Conservation (phyloP, 2,113 vertebrate genomes). For the Synchiropus splendidus region DNA sequence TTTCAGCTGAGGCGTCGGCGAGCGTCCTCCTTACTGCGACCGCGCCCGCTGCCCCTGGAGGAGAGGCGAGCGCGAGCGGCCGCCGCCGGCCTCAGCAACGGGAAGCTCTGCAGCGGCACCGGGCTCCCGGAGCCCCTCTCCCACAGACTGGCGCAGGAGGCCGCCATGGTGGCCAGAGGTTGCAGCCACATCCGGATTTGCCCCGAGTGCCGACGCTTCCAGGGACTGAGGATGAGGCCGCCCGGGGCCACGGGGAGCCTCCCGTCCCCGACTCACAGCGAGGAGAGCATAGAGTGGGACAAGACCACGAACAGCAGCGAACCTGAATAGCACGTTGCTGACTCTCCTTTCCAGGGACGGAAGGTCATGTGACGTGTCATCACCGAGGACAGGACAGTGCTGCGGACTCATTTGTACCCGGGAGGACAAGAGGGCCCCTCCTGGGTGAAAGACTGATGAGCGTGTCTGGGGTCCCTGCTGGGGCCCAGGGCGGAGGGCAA, state of each 20-base stretch:
- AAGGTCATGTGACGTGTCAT: constrained; percentile 27
- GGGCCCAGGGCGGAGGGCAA: constrained; percentile 17
- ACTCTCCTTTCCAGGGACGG: constrained; percentile 38
- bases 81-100: constrained; percentile 80
- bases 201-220: constrained; percentile 91
- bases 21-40: constrained; percentile 48
- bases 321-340: constrained; percentile 73
- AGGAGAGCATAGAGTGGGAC: constrained; percentile 93
- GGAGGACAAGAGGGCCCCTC: constrained; percentile 34
- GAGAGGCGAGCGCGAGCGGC: constrained; percentile 72
- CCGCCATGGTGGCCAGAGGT: constrained; percentile 80
- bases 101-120: constrained; percentile 82
- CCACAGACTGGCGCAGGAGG: constrained; percentile 90
- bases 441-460: constrained; percentile 48
- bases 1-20: constrained; percentile 78
- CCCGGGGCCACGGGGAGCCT: constrained; percentile 49
- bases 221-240: constrained; percentile 77
- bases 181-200: constrained; percentile 95
- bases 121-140: constrained; percentile 82
- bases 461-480: constrained; percentile 44
- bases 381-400: constrained; percentile 26
- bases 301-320: constrained; percentile 92
- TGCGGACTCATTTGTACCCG: constrained; percentile 28
- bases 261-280: constrained; percentile 78
- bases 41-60: constrained; percentile 70